Percentiles rank a stretch among this genome's conserved stretches.
Conservation (phyloP, 92 coral and sea anemone species). For the Paragorgia papillata region DNA sequence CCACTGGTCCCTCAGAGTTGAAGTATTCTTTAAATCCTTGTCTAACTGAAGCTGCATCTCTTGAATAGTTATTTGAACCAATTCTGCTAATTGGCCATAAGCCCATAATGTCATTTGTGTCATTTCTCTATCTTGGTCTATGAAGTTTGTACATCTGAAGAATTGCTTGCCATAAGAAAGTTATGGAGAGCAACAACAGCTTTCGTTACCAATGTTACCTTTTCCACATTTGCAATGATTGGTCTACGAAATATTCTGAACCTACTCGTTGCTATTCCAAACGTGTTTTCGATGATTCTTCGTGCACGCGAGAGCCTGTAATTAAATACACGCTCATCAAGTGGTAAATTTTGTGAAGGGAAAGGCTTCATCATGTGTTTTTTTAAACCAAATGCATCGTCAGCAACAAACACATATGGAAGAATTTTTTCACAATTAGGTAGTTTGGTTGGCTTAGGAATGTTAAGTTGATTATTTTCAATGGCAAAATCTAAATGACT, state of each 20-base stretch:
- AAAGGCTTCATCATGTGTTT: conserved; percentile 24
- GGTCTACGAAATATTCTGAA: conserved; percentile 22
- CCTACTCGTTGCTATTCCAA: conserved; percentile 24
- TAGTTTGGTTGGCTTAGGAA: conserved; percentile 14
- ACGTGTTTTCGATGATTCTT: conserved; percentile 20
- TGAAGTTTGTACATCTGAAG: no score
- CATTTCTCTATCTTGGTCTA: conserved; percentile 31
- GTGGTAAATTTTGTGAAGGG: conserved; percentile 12
- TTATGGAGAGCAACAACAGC: conserved; percentile 33
- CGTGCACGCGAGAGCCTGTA: conserved; percentile 23
- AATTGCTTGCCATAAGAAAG: conserved; percentile 3
- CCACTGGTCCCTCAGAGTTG: conserved; percentile 40
- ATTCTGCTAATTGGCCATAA: conserved; percentile 38
- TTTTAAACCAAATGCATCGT: conserved; percentile 31
- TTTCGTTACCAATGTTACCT: conserved; percentile 7
- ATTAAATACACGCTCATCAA: not conserved
- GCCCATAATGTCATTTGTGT: conserved; percentile 15
- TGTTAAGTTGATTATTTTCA: conserved; percentile 8
- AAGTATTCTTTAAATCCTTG: conserved; percentile 45
- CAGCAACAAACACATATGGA: conserved; percentile 37
- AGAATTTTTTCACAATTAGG: conserved; percentile 16
- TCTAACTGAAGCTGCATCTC: conserved; percentile 47
- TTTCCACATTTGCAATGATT: conserved; percentile 13
- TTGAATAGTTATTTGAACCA: conserved; percentile 48
- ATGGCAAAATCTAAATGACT: conserved; percentile 8